These are phyloP conservation scores for Erythrolamprus reginae DNA, from an alignment of 2,113 vertebrate species.

Conservation along the genomic window DNA sequence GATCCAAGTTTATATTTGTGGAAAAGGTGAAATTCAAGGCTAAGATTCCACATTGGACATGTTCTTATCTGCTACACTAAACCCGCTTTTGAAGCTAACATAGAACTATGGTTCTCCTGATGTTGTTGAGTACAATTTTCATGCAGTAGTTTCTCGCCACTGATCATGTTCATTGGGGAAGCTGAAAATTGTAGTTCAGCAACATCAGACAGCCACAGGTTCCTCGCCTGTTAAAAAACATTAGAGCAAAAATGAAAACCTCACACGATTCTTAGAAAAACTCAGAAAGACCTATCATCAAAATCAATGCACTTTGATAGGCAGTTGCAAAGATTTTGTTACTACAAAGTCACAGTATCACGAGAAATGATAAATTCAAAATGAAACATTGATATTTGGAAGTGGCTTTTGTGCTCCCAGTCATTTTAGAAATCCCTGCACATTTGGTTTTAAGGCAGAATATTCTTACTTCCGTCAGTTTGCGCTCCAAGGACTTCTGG, in stretches of 20 bases:
- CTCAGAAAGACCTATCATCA: neutral
- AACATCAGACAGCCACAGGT: neutral
- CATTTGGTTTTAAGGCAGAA: neutral
- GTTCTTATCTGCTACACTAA: neutral
- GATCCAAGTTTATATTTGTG: neutral
- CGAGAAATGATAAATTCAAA: neutral
- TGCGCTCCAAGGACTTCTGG: slow-evolving; percentile 71
- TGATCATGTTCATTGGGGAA: neutral
- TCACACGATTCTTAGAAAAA: neutral
- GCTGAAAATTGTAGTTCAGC: neutral
- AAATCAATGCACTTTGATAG: neutral
- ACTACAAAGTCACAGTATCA: neutral
- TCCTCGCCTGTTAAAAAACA: neutral
- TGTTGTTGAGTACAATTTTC: neutral
- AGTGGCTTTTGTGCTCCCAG: neutral
- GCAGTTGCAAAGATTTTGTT: neutral
- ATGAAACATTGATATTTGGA: neutral
- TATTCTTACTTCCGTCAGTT: slow-evolving; percentile 67
- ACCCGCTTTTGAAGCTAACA: neutral
- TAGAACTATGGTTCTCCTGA: neutral
- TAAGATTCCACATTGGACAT: neutral
- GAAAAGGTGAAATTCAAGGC: neutral
- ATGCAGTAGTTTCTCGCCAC: neutral
- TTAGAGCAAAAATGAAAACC: neutral
- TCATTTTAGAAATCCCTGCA: neutral